Percentiles rank a stretch among this genome's conserved stretches.
phyloP scores from a whole-genome alignment of 2,888 invertebrate species.

The Philopedon plagiatum region DNA sequence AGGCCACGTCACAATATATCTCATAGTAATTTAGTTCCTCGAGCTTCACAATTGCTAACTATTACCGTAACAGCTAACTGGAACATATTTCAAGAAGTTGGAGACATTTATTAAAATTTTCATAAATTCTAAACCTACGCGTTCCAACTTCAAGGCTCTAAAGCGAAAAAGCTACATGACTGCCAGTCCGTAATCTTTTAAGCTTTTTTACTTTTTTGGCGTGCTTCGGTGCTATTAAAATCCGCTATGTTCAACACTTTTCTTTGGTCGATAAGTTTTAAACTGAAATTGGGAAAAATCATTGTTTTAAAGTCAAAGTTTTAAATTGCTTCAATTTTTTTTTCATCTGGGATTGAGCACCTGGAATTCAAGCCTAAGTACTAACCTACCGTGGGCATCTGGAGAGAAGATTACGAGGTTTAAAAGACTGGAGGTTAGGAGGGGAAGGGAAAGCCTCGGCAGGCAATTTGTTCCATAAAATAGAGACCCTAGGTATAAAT shows the following conservation, averaged over 20 bases:
- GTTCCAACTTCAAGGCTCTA: constrained; percentile 34
- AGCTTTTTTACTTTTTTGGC: constrained; percentile 36
- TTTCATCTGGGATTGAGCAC: too few relatives aligned
- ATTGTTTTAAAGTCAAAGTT: background rate
- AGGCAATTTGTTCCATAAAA: too few relatives aligned
- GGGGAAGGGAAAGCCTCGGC: too few relatives aligned
- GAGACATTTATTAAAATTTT: constrained; percentile 50
- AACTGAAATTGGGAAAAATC: background rate
- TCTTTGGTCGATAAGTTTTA: background rate
- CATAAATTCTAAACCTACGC: constrained; percentile 47
- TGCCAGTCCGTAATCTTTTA: constrained; percentile 33
- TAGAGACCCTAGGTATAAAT: too few relatives aligned
- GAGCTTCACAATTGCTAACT: constrained; percentile 46
- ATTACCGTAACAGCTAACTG: constrained; percentile 45
- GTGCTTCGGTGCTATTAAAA: constrained; percentile 21
- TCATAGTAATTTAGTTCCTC: constrained; percentile 44
- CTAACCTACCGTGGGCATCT: too few relatives aligned
- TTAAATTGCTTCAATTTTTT: too few relatives aligned
- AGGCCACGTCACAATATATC: constrained; percentile 43
- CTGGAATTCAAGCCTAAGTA: too few relatives aligned
- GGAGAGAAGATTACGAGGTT: too few relatives aligned
- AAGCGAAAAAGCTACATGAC: constrained; percentile 22
- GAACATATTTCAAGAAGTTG: constrained; percentile 47
- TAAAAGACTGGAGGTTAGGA: too few relatives aligned
- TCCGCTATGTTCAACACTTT: constrained; percentile 18